These are phyloP conservation scores for Chroicocephalus ridibundus DNA, from an alignment of 2,113 vertebrate species.

Conservation along the genomic window DNA sequence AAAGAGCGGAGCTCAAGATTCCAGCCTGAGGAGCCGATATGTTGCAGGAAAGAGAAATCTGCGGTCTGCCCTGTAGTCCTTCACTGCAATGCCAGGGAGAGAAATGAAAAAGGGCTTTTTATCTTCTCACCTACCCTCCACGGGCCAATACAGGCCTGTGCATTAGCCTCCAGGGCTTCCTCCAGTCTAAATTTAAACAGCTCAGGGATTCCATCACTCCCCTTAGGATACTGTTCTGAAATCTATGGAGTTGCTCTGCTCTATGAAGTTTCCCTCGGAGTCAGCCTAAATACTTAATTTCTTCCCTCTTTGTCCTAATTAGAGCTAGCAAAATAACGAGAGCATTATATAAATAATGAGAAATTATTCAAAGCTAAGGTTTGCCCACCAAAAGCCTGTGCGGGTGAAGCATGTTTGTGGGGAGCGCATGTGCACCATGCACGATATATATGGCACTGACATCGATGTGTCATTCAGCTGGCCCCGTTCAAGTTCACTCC, in stretches of 20 bases:
- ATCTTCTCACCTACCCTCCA: background rate
- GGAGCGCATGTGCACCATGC: fast-evolving
- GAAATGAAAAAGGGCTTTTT: background rate
- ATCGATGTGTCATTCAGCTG: fast-evolving
- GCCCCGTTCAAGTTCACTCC: background rate
- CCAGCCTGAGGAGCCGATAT: fast-evolving
- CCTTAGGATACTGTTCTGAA: slow-evolving; percentile 5
- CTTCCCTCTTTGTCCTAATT: slow-evolving; percentile 25
- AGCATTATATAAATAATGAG: background rate
- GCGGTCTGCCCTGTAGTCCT: background rate
- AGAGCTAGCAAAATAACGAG: slow-evolving; percentile 1
- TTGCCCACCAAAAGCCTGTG: background rate
- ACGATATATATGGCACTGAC: fast-evolving
- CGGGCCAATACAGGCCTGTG: background rate
- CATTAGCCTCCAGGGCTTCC: slow-evolving; percentile 13
- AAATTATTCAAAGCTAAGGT: background rate
- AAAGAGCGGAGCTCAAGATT: background rate
- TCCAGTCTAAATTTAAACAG: background rate
- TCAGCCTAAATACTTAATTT: slow-evolving; percentile 20
- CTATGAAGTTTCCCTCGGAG: background rate
- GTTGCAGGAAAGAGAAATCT: background rate
- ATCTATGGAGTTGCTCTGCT: background rate
- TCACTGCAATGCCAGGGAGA: background rate
- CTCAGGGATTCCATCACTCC: slow-evolving; percentile 20
- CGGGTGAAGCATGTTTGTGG: fast-evolving